Base-by-base conservation (phyloP, 2,797 vertebrate species). In the Sebastes iracundus region DNA sequence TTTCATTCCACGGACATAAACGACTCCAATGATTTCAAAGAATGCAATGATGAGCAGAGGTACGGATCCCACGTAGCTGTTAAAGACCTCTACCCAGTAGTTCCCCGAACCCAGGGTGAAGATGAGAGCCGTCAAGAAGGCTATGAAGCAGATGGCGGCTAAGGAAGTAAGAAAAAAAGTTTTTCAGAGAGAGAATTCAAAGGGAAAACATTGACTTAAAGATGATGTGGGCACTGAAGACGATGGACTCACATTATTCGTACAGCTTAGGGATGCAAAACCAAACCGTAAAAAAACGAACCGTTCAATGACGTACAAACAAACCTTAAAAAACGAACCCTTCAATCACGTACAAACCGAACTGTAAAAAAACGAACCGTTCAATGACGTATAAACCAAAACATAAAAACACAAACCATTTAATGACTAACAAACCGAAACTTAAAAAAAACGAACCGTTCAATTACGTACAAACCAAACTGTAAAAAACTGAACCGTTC, bases 41-140 rank as follows among this genome's bases (percentile, higher is more conserved):
- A 97, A 96, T n/a, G 97, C 96, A 0, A 99, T 88, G 82, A 97
- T 60, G 61, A 99, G 92, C 55, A 99, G 94, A 79, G 97, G 97
- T 8, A 98, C 28, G 0, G 97, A 97, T 16, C 91, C 96, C 6
- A 95, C 96, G 0, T 96, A 97, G 84, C 70, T 91, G 83, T 98
- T 98, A 22, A 99, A 98, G 78, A 98, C 90, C 89, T 98, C 97
- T 49, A 99, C 93, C 98, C 98, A 99, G 90, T 99, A 99, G 93
- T 95, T 98, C 4, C 98, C 98, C 0, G 97, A 99, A 32, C 94
- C 93, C 94, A 97, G 64, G 0, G 95, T 93, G 90, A 99, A 99
- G 83, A 97, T 95, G 53, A 97, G 93, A 53, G 96, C 94, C 3
- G 80, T 2, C 60, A 93, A 75, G 92, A 98, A 97, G 38, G 82